Evolutionary conservation across 1,140 invertebrate genomes (phyloP).

Genomic region (Hyposmocoma kahamanoa): DNA sequence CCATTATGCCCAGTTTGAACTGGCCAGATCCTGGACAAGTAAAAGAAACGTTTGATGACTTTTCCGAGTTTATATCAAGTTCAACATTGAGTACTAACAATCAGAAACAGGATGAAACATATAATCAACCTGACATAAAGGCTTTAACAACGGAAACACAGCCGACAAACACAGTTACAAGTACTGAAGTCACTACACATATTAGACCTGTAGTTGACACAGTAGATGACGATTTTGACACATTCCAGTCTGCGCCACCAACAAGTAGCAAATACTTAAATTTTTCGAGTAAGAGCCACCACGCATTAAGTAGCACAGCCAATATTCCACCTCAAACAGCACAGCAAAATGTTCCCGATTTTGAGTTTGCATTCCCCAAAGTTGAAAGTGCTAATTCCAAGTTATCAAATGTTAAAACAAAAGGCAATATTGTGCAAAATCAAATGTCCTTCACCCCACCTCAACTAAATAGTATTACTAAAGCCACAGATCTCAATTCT

Average conservation of each 20-base stretch:
- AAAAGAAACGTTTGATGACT: conserved; percentile 61
- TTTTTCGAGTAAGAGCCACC: neutral
- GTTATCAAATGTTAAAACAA: conserved; percentile 22
- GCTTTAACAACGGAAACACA: no score
- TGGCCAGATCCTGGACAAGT: conserved; percentile 70
- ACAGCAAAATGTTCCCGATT: conserved; percentile 13
- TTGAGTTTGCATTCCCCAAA: conserved; percentile 18
- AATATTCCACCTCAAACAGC: neutral
- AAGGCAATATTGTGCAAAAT: conserved; percentile 17
- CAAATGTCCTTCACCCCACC: neutral
- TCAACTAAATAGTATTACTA: no score
- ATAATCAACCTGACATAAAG: neutral
- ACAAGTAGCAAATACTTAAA: neutral
- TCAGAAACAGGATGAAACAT: conserved; percentile 8
- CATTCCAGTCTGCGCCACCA: conserved; percentile 56
- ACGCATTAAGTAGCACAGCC: neutral
- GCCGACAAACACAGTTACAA: neutral
- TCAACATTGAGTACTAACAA: conserved; percentile 26
- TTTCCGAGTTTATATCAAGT: conserved; percentile 52
- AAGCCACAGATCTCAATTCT: conserved; percentile 3
- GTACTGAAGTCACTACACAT: neutral
- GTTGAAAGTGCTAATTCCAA: conserved; percentile 25
- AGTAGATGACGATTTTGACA: conserved; percentile 63
- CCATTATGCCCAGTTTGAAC: conserved; percentile 57
- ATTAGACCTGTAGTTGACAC: neutral